A percentile compares a stretch with the other conserved stretches of the same genome.
Evolutionary conservation across 2,888 invertebrate genomes (phyloP).

Genomic region (Acholoe squamosa): DNA sequence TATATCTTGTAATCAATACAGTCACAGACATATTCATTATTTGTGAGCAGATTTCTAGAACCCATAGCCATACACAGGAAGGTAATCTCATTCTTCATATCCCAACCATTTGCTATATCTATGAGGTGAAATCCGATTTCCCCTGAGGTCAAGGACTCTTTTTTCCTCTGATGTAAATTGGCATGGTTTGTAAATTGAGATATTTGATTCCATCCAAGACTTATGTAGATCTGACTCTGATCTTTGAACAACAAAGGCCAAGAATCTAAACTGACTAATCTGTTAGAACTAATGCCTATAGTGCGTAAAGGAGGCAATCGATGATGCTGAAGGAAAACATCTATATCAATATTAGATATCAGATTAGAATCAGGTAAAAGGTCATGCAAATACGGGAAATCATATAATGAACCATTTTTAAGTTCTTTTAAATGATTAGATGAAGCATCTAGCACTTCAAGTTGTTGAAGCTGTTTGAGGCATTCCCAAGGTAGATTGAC

Average conservation of each 20-base stretch:
- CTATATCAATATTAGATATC: not conserved
- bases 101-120: not conserved
- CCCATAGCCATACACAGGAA: not conserved
- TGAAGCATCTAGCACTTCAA: not conserved
- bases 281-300: not conserved
- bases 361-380: not conserved
- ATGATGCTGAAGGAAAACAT: not conserved
- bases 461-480: not conserved
- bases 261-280: not conserved
- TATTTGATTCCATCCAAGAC: not conserved
- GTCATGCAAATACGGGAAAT: not conserved
- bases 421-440: not conserved
- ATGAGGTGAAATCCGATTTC: not conserved
- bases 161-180: no score
- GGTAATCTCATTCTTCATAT: not conserved
- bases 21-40: constrained; percentile 1
- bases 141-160: not conserved
- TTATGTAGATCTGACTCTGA: not conserved
- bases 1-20: not conserved
- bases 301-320: not conserved
- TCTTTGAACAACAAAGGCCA: not conserved
- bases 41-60: not conserved
- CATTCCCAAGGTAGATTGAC: not conserved
- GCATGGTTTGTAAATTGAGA: not conserved
- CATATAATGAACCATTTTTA: not conserved